Conservation (phyloP, 2,888 invertebrate species). For the Microchrysa polita region DNA sequence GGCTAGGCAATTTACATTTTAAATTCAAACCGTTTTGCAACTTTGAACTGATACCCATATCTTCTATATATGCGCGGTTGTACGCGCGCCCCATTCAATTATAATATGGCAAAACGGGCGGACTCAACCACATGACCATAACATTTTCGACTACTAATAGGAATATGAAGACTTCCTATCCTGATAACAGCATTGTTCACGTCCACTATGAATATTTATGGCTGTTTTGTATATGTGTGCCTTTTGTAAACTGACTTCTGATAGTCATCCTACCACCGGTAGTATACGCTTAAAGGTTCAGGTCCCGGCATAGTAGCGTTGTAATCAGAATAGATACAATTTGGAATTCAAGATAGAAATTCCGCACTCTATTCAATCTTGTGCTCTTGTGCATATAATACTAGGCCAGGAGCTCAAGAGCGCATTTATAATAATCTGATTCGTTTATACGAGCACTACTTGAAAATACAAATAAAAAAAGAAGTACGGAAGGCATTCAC, state of each 20-base stretch:
- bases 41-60: neutral
- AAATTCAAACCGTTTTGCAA: slow-evolving; percentile 31
- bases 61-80: no score
- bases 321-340: slow-evolving; percentile 30
- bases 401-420: neutral
- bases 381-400: no score
- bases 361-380: neutral
- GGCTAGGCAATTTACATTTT: slow-evolving; percentile 41
- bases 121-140: neutral
- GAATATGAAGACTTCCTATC: slow-evolving; percentile 13
- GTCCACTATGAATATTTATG: slow-evolving; percentile 30
- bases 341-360: slow-evolving; percentile 24
- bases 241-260: neutral
- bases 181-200: slow-evolving; percentile 34
- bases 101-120: neutral
- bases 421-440: no score
- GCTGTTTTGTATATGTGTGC: slow-evolving; percentile 10
- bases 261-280: neutral
- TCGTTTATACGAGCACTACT: no score
- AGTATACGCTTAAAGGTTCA: slow-evolving; percentile 8
- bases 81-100: neutral
- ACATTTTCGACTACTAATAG: slow-evolving; percentile 14
- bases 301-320: no score
- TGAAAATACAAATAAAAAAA: neutral
- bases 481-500: neutral